A percentile compares a stretch with the other conserved stretches of the same genome.
Conservation (phyloP, 2,113 vertebrate species). For the Austrofundulus limnaeus region DNA sequence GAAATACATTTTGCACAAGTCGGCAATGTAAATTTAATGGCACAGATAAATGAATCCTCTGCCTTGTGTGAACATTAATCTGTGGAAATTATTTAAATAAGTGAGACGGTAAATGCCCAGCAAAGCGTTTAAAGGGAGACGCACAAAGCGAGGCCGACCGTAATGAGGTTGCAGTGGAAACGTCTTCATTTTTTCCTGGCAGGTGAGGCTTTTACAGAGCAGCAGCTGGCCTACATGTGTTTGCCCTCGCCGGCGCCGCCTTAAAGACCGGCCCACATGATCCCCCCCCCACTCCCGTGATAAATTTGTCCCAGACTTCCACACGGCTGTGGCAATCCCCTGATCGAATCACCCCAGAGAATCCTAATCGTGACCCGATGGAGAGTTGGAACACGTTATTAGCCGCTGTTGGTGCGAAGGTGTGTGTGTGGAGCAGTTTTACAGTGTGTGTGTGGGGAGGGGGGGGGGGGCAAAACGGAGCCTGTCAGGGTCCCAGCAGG, state of each 20-base stretch:
- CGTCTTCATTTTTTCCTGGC: conserved; percentile 61
- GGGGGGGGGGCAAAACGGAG: conserved; percentile 11
- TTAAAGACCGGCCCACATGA: conserved; percentile 81
- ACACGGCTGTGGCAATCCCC: conserved; percentile 79
- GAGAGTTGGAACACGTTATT: conserved; percentile 50
- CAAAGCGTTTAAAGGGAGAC: conserved; percentile 20
- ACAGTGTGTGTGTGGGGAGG: not conserved
- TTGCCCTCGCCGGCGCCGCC: conserved; percentile 80
- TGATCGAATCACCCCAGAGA: conserved; percentile 53
- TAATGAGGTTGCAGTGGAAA: conserved; percentile 30
- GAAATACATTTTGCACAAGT: conserved; percentile 72
- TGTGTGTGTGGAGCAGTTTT: conserved; percentile 40
- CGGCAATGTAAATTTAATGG: conserved; percentile 73
- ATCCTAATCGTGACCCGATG: conserved; percentile 75
- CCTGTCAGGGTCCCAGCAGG: conserved; percentile 35
- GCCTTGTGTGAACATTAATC: conserved; percentile 50
- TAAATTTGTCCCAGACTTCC: conserved; percentile 80
- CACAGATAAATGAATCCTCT: conserved; percentile 65
- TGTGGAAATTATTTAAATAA: conserved; percentile 49
- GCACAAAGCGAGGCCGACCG: not conserved
- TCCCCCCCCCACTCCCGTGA: conserved; percentile 77
- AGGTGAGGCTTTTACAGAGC: conserved; percentile 66
- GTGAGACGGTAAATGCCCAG: conserved; percentile 47
- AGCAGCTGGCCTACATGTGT: conserved; percentile 80
- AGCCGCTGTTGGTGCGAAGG: conserved; percentile 24